Evolutionary conservation across 64 coral and sea anemone species (phyloP).

Genomic region (Hydrozoanthus tunicans): DNA sequence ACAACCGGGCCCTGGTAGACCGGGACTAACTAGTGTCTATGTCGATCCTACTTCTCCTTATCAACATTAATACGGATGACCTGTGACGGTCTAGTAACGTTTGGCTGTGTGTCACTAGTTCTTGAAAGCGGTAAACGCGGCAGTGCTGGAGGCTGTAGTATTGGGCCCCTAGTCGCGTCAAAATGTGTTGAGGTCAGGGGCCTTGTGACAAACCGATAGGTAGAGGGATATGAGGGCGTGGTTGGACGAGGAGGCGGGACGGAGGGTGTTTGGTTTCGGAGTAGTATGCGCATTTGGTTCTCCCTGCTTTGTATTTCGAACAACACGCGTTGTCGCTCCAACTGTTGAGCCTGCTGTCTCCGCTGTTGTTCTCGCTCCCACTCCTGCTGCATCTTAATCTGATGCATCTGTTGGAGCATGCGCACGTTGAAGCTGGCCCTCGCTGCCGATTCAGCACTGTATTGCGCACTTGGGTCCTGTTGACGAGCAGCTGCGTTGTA

Average conservation of each 20-base stretch:
- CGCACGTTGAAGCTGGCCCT: conserved; percentile 53
- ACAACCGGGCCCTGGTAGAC: too few species aligned
- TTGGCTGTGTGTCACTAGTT: background rate
- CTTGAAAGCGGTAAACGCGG: background rate
- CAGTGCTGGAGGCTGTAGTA: background rate
- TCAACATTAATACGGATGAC: conserved; percentile 42
- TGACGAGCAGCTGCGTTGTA: background rate
- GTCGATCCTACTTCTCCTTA: background rate
- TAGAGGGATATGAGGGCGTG: background rate
- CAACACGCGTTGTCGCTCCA: conserved; percentile 42
- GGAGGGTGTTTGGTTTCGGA: conserved; percentile 18
- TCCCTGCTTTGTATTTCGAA: conserved; percentile 41
- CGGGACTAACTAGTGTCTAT: too few species aligned
- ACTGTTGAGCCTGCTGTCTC: conserved; percentile 53
- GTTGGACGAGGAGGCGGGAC: background rate
- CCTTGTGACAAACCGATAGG: conserved; percentile 2
- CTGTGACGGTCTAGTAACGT: background rate
- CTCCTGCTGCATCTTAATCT: conserved; percentile 56
- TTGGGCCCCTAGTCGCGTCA: background rate
- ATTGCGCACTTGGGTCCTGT: conserved; percentile 14
- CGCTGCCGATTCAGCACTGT: conserved; percentile 8
- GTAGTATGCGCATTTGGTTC: conserved; percentile 49
- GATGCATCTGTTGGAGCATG: conserved; percentile 77
- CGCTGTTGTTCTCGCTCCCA: conserved; percentile 49
- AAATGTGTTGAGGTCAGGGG: background rate